phyloP scores from a whole-genome alignment of 2,113 vertebrate species.

The Australoheros scitulus region DNA sequence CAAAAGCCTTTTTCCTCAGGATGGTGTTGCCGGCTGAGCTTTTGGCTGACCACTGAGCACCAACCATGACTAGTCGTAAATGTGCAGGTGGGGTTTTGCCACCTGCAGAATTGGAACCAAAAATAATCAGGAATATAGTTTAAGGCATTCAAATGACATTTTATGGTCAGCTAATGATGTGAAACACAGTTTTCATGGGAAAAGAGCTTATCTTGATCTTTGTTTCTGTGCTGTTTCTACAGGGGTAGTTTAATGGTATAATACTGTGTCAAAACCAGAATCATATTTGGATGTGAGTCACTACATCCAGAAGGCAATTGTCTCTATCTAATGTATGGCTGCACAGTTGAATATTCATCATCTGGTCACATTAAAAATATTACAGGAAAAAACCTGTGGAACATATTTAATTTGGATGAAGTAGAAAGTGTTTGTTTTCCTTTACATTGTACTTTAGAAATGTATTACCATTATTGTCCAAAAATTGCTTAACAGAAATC shows the following conservation, averaged over 20 bases:
- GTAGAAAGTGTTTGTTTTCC: too few species aligned
- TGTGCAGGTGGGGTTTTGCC: not conserved
- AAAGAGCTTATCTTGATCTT: too few species aligned
- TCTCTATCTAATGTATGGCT: not conserved
- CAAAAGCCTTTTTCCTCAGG: conserved; percentile 6
- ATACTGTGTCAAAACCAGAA: not conserved
- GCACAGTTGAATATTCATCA: accelerated
- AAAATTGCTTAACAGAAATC: not conserved
- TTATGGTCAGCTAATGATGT: not conserved
- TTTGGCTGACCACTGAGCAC: not conserved
- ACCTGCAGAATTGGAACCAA: accelerated
- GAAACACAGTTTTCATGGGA: not conserved
- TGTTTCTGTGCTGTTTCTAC: too few species aligned
- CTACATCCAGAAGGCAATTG: not conserved
- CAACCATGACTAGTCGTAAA: conserved; percentile 7
- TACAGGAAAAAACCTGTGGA: too few species aligned
- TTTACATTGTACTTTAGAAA: not conserved
- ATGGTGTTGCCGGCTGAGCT: not conserved
- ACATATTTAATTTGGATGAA: too few species aligned
- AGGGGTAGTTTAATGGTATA: too few species aligned
- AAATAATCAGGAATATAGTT: accelerated
- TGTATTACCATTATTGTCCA: not conserved
- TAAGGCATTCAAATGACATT: not conserved
- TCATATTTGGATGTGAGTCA: not conserved
- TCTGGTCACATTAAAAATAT: not conserved